Base-by-base conservation (phyloP, 2,888 invertebrate genomes). In the Drosophila helvetica region DNA sequence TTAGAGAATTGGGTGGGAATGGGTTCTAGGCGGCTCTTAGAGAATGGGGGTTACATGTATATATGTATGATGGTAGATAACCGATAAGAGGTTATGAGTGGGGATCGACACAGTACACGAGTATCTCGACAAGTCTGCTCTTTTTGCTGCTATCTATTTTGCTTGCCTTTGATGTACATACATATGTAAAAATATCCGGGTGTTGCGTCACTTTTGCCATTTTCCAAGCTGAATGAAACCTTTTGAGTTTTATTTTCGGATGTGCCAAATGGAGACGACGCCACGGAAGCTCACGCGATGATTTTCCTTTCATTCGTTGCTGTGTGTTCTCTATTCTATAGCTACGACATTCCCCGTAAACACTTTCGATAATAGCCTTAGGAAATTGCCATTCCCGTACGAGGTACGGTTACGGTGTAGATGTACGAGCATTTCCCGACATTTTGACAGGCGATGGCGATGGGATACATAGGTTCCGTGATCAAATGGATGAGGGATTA, bases 191-290 rank as follows among this genome's bases (percentile, higher is more conserved):
- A 71, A 78, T 86, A 80, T 75, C 45, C 57, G 50, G 78, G 59
- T 76, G 76, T 82, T 86, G 80, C 81, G 86, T 86, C 81, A 82
- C 58, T 59, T 63, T 71, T 56, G 75, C 60, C 80, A 75, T 75
- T 77, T 72, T 30, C 55, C 38, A 50, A 55, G 19, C 48, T n/a
- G 30, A 60, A 46, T 47, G 27, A 33, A 51, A 53, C 52, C 56
- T 27, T 56, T 67, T 50, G 10, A 45, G 33, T 43, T 48, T 55
- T 42, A 47, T 70, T 71, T 71, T 52, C 63, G 68, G 51, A 60
- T 55, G 69, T 68, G 68, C 59, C 69, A 30, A 30, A 19, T 38
- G 19, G 17, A n/a, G 19, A 53, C 19, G 38, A 25, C 52, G 47
- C 63, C 38, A 38, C 38, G 38, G 15, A 52, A 57, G 62, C 70